A percentile compares a stretch with the other conserved stretches of the same genome.
These are phyloP conservation scores for Prolemur simus DNA, from an alignment of 2,113 vertebrate genomes.

Conservation along the genomic window DNA sequence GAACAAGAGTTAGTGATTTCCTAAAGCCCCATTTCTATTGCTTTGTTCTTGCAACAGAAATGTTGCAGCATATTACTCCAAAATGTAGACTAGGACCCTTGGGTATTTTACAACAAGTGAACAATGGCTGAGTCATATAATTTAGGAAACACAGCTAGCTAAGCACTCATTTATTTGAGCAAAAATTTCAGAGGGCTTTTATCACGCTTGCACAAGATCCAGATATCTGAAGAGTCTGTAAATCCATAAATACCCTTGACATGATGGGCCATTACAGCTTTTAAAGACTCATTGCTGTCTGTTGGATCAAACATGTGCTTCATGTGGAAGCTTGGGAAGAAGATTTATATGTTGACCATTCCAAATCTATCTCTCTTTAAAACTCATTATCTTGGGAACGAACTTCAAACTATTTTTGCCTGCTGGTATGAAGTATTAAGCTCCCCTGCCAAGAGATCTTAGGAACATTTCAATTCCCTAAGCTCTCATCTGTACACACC, in stretches of 20 bases:
- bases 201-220: conserved; percentile 67
- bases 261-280: conserved; percentile 46
- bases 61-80: conserved; percentile 59
- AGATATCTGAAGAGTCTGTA: conserved; percentile 58
- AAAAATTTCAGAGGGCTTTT: conserved; percentile 72
- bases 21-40: neutral
- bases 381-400: conserved; percentile 63
- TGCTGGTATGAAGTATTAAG: conserved; percentile 31
- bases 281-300: conserved; percentile 70
- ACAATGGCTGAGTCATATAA: conserved; percentile 71
- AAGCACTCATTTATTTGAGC: conserved; percentile 70
- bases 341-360: conserved; percentile 67
- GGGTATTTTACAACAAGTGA: conserved; percentile 69
- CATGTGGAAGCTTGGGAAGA: conserved; percentile 17
- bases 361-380: conserved; percentile 70
- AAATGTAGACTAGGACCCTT: conserved; percentile 55
- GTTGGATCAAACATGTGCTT: conserved; percentile 60
- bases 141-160: conserved; percentile 68
- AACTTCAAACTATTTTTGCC: conserved; percentile 64
- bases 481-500: conserved; percentile 46
- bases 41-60: conserved; percentile 67
- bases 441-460: conserved; percentile 34
- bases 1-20: conserved; percentile 67
- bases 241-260: conserved; percentile 68
- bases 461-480: conserved; percentile 46